Percentiles rank a stretch among this genome's conserved stretches.
Evolutionary conservation across 2,113 vertebrate species (phyloP).

Genomic region (Datnioides undecimradiatus): DNA sequence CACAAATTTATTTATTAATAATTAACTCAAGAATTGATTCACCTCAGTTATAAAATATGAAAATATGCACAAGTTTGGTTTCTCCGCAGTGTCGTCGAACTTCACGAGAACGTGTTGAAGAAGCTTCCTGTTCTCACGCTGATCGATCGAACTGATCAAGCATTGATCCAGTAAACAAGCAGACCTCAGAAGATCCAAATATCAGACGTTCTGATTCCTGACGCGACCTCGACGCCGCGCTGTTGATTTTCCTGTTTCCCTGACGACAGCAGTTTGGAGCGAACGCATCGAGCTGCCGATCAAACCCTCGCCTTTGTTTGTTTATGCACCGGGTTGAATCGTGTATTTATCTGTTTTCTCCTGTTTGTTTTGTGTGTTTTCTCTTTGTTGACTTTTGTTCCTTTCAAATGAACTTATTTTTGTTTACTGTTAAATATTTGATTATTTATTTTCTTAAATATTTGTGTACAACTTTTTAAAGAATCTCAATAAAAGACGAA

Average conservation of each 20-base stretch:
- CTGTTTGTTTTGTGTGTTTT: slow-evolving; percentile 23
- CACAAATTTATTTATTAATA: too few species aligned
- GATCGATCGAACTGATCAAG: background rate
- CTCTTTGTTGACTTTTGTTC: slow-evolving; percentile 12
- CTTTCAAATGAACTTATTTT: slow-evolving; percentile 44
- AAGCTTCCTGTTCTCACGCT: too few species aligned
- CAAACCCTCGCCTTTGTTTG: slow-evolving; percentile 39
- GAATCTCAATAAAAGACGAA: slow-evolving; percentile 49
- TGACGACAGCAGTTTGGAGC: slow-evolving; percentile 69
- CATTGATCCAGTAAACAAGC: background rate
- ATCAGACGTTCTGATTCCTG: too few species aligned
- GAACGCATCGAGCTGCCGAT: slow-evolving; percentile 55
- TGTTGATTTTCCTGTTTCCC: too few species aligned
- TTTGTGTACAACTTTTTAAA: slow-evolving; percentile 62
- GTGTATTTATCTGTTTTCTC: slow-evolving; percentile 67
- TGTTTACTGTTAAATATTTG: slow-evolving; percentile 68
- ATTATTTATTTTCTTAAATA: slow-evolving; percentile 82
- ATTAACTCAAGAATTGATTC: too few species aligned
- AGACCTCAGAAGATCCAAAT: background rate
- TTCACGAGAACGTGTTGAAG: too few species aligned
- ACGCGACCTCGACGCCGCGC: too few species aligned
- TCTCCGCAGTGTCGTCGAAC: background rate
- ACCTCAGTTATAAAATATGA: too few species aligned
- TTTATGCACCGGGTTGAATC: slow-evolving; percentile 34
- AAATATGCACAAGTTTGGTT: too few species aligned